Percentiles rank a stretch among this genome's conserved stretches.
Evolutionary conservation across 2,797 vertebrate genomes (phyloP).

Genomic region (Protonibea diacanthus): DNA sequence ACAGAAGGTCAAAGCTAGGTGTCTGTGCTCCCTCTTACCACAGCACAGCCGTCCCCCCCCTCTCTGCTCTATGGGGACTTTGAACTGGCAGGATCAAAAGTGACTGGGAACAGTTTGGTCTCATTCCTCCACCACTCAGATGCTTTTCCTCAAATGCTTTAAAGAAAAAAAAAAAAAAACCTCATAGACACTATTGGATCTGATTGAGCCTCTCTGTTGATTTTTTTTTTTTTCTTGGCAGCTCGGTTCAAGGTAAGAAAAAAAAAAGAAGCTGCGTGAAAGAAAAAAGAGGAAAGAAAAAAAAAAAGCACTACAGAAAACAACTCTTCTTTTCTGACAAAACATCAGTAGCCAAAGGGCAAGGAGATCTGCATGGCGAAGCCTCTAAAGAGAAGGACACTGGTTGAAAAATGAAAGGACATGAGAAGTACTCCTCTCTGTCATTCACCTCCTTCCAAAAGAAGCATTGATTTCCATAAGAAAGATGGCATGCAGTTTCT

Average conservation of each 20-base stretch:
- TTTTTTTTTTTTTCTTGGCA: slow-evolving; percentile 80
- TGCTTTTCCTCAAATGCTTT: slow-evolving; percentile 82
- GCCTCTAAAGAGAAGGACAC: slow-evolving; percentile 95
- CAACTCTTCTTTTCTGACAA: slow-evolving; percentile 94
- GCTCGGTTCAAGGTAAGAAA: slow-evolving; percentile 84
- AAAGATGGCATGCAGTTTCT: slow-evolving; percentile 96
- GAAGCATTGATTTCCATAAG: slow-evolving; percentile 98
- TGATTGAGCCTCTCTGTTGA: slow-evolving; percentile 82
- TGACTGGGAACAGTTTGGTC: slow-evolving; percentile 85
- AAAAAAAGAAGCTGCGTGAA: slow-evolving; percentile 63
- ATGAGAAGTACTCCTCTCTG: slow-evolving; percentile 87
- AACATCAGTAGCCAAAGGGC: slow-evolving; percentile 97
- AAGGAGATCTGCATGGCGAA: slow-evolving; percentile 94
- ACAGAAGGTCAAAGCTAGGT: slow-evolving; percentile 89
- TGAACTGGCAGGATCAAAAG: slow-evolving; percentile 89
- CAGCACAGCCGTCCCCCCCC: slow-evolving; percentile 47
- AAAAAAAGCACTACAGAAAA: slow-evolving; percentile 88
- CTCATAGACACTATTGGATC: slow-evolving; percentile 83
- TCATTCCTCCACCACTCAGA: slow-evolving; percentile 83
- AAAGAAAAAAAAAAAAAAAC: slow-evolving; percentile 77
- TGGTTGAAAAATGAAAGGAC: slow-evolving; percentile 91
- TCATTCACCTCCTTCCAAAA: slow-evolving; percentile 84
- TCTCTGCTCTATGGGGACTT: slow-evolving; percentile 79
- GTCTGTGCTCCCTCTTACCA: slow-evolving; percentile 73
- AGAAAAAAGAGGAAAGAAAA: slow-evolving; percentile 52